Percentiles rank a stretch among this genome's conserved stretches.
Conservation (phyloP, 2,888 invertebrate species). For the Callyntrura guangdongensis region DNA sequence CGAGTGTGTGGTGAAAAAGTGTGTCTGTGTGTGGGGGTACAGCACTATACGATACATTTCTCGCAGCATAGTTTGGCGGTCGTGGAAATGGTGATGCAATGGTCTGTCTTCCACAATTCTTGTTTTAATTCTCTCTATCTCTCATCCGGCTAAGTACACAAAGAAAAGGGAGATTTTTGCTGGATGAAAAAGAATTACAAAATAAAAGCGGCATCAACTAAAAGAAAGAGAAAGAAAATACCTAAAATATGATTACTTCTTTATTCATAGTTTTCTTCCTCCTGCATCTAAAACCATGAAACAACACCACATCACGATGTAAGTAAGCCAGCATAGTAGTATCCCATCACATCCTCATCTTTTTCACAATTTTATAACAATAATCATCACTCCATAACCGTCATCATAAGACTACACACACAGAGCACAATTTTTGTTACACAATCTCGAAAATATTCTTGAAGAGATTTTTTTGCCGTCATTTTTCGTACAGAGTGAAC, state of each 20-base stretch:
- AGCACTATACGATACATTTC: not conserved
- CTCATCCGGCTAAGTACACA: slow-evolving; percentile 23
- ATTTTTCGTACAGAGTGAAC: not conserved
- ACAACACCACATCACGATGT: slow-evolving; percentile 21
- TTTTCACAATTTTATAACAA: slow-evolving; percentile 68
- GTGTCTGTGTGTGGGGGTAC: not conserved
- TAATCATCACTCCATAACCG: slow-evolving; percentile 27
- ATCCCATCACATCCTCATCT: slow-evolving; percentile 55
- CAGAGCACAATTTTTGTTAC: not conserved
- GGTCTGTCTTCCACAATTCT: slow-evolving; percentile 9
- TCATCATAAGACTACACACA: not conserved
- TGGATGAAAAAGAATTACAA: slow-evolving; percentile 36
- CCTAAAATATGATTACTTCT: slow-evolving; percentile 27
- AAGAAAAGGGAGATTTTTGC: slow-evolving; percentile 30
- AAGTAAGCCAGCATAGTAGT: slow-evolving; percentile 36
- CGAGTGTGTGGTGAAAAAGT: not conserved
- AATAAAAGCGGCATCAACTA: slow-evolving; percentile 1
- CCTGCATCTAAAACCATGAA: no score
- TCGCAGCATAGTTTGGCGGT: not conserved
- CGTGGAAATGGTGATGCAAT: not conserved
- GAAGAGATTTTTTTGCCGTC: slow-evolving; percentile 8
- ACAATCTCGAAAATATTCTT: slow-evolving; percentile 54
- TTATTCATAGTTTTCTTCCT: slow-evolving; percentile 21
- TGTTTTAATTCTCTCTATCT: slow-evolving; percentile 40
- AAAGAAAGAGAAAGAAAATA: not conserved